Base-by-base conservation (phyloP, 64 coral and sea anemone genomes). In the Porites lutea region DNA sequence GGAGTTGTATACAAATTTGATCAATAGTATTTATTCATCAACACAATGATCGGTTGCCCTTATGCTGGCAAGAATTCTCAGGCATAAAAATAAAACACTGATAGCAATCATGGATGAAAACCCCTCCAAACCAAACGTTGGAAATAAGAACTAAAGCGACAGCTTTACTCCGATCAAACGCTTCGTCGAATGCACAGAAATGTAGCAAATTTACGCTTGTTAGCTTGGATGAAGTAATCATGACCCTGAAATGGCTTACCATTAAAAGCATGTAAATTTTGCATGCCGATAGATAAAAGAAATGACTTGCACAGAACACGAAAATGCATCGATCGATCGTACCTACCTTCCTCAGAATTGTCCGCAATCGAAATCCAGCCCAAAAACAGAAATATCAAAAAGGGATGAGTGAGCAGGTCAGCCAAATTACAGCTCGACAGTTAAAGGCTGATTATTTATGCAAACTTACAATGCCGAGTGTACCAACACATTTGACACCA, bases 401-500 rank as follows among this genome's bases (percentile, higher is more conserved):
- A 49, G 7, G 15, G 61, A 84, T 84, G 52, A 18, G 16, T 46
- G 19, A 45, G 11, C 50, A 22, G 69, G 45, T 48, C 8, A 52
- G 81, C 18, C 18, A 78, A 78, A 78, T 53, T 52, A 19, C 46
- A 52, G 81, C 20, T 48, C 61, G 61, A 67, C 81, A 69, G 63
- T 68, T 18, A 67, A 91, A 49, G 60, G 43, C 48, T 67, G 49
- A 78, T 78, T 91, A 81, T 12, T 91, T 91, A 91, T 91, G 89
- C 89, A 91, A 91, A 91, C 66, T 74, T 83, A 54, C 82, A 82
- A 75, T 51, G 79, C 79, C 44, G 46, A 83, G 59, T 62, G 84
- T 73, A 83, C 81, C 65, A 84, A 83, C 79, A 83, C 89, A 82
- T 79, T 73, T 78, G 76, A 81, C 62, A 68, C 64, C 79, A 93